phyloP scores from a whole-genome alignment of 2,797 vertebrate species.

The Brotula barbata region DNA sequence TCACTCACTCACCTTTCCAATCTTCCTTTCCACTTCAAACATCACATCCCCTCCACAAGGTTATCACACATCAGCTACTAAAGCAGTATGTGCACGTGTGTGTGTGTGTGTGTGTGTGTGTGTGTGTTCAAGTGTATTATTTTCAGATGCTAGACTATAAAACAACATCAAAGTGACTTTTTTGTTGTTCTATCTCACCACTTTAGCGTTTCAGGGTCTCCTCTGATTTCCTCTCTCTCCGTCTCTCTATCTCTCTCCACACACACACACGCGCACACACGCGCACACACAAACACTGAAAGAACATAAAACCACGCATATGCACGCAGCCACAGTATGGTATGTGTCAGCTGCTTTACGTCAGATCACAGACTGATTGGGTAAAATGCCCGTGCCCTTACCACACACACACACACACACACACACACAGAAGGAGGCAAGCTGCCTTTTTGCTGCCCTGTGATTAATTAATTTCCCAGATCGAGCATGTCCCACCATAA shows the following conservation, averaged over 20 bases:
- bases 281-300: slow-evolving; percentile 11
- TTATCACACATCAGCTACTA: slow-evolving; percentile 58
- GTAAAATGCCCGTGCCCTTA: slow-evolving; percentile 53
- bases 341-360: slow-evolving; percentile 63
- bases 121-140: slow-evolving; percentile 29
- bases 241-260: neutral
- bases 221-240: slow-evolving; percentile 35
- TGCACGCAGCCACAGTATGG: slow-evolving; percentile 38
- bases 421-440: neutral
- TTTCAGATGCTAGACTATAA: slow-evolving; percentile 48
- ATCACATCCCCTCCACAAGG: slow-evolving; percentile 65
- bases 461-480: slow-evolving; percentile 77
- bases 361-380: slow-evolving; percentile 61
- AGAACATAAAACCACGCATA: slow-evolving; percentile 23
- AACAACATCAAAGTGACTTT: slow-evolving; percentile 43
- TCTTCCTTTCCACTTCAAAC: slow-evolving; percentile 63
- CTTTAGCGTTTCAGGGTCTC: slow-evolving; percentile 44
- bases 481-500: slow-evolving; percentile 73
- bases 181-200: slow-evolving; percentile 26
- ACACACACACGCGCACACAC: slow-evolving; percentile 10
- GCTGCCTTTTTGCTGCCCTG: slow-evolving; percentile 58
- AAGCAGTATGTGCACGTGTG: slow-evolving; percentile 26
- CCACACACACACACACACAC: slow-evolving; percentile 10
- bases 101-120: slow-evolving; percentile 25
- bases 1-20: slow-evolving; percentile 70